Evolutionary conservation across 2,113 vertebrate species (phyloP), one percentile per base, ranked within the genome.

Genomic region (Antechinus stuartii): DNA sequence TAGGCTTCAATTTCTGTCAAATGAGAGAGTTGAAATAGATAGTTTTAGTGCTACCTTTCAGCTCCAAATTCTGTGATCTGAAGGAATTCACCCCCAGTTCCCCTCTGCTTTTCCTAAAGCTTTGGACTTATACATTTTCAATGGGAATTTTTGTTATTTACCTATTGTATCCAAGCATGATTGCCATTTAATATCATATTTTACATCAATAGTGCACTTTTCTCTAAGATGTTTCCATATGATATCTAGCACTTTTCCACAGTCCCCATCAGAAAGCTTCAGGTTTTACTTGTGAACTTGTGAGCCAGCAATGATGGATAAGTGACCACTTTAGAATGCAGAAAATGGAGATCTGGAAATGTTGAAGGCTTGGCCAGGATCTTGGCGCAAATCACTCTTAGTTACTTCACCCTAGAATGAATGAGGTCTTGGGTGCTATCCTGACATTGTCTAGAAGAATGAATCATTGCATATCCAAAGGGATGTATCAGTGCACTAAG

Each of bases 121-220:
- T 54, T 46, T 19, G 8, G 30, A 91, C 14, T 55, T n/a, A n/a
- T 23, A 42, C 47, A 93, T 91, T 94, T 76, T 84, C 93, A 30
- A 49, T 68, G 35, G 91, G 8, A 94, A 50, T 92, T n/a, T 90
- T 91, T 93, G n/a, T 90, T 30, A 50, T 57, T 47, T 93, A 68
- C 54, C 68, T 47, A 9, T 11, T 42, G 35, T 24, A 46, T 46
- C 91, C 54, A 50, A 89, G 57, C 53, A 35, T 25, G 8, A 25
- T 89, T 95, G 2, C 56, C 35, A 8, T 23, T 42, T 49, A 22
- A 0, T 54, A 42, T 11, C 57, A 35, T 8, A 23, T 52, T 91
- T 90, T 46, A 42, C 47, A 57, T 54, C 84, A 50, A 52, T 93
- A 96, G 53, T 91, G 49, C 2, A 26, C 24, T 93, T 57, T 92